phyloP scores from a whole-genome alignment of 2,888 invertebrate species.

The Eupelmus urozonus region DNA sequence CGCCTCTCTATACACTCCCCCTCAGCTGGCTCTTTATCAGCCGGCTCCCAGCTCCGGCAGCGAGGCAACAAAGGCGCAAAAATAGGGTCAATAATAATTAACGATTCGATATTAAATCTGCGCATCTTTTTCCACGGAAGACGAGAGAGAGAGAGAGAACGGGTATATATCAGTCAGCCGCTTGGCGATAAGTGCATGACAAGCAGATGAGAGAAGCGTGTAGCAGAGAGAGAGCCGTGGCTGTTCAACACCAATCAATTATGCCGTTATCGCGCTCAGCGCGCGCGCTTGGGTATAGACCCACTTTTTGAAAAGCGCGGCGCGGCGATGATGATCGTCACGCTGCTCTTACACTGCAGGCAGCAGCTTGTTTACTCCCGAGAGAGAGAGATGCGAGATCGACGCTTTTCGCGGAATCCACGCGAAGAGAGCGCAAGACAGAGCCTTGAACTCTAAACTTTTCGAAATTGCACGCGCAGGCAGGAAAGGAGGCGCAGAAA shows the following conservation, averaged over 20 bases:
- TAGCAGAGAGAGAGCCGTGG: conserved; percentile 15
- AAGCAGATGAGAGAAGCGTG: conserved; percentile 1
- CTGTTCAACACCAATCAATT: conserved; percentile 55
- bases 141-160: neutral
- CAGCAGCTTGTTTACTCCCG: conserved; percentile 40
- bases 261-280: conserved; percentile 49
- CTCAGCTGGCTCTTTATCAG: conserved; percentile 21
- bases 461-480: conserved; percentile 23
- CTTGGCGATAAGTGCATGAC: conserved; percentile 45
- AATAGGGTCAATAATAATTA: conserved; percentile 58
- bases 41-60: neutral
- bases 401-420: conserved; percentile 32
- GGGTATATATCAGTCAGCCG: conserved; percentile 38
- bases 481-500: neutral
- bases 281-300: conserved; percentile 21
- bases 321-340: conserved; percentile 23
- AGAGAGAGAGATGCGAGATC: conserved; percentile 8
- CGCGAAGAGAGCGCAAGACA: neutral
- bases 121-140: conserved; percentile 21
- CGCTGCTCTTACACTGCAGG: neutral
- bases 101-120: conserved; percentile 40
- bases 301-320: conserved; percentile 44
- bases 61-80: conserved; percentile 50
- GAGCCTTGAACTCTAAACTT: conserved; percentile 38
- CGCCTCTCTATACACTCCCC: conserved; percentile 8